Percentiles rank a stretch among this genome's conserved stretches.
phyloP scores from a whole-genome alignment of 1,140 invertebrate genomes.

The Micrasema minimum region DNA sequence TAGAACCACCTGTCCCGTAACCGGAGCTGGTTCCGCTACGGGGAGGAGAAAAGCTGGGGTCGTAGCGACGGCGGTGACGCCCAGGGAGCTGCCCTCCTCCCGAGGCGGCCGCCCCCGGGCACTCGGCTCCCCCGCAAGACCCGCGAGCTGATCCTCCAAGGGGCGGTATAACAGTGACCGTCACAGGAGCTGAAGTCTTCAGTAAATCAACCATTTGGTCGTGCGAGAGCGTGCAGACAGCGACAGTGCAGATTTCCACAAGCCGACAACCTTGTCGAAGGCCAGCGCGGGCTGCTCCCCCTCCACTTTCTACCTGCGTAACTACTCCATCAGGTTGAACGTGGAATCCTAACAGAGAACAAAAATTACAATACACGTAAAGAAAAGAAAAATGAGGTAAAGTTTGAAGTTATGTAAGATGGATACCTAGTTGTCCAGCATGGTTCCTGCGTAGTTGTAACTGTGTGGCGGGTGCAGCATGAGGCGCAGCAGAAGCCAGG shows the following conservation, averaged over 20 bases:
- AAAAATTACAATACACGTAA: no score
- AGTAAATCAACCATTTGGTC: conserved; percentile 95
- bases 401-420: no score
- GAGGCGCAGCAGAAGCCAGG: conserved; percentile 58
- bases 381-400: no score
- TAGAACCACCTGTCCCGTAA: conserved; percentile 84
- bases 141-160: conserved; percentile 64
- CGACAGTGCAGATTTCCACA: conserved; percentile 92
- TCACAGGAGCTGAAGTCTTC: conserved; percentile 88
- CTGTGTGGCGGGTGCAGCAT: conserved; percentile 69
- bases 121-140: conserved; percentile 56
- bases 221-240: conserved; percentile 88
- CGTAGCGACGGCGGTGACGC: conserved; percentile 73
- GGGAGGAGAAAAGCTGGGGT: conserved; percentile 83
- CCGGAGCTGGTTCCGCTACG: conserved; percentile 84
- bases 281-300: conserved; percentile 90
- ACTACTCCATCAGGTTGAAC: conserved; percentile 96
- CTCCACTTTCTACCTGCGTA: conserved; percentile 90
- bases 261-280: conserved; percentile 88
- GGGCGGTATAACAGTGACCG: conserved; percentile 78
- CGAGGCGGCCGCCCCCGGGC: conserved; percentile 52
- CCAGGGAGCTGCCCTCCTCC: conserved; percentile 60
- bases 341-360: conserved; percentile 79
- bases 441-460: conserved; percentile 73
- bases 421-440: conserved; percentile 77